These are phyloP conservation scores for Hemiscyllium ocellatum DNA, from an alignment of 2,113 vertebrate genomes.

Conservation along the genomic window DNA sequence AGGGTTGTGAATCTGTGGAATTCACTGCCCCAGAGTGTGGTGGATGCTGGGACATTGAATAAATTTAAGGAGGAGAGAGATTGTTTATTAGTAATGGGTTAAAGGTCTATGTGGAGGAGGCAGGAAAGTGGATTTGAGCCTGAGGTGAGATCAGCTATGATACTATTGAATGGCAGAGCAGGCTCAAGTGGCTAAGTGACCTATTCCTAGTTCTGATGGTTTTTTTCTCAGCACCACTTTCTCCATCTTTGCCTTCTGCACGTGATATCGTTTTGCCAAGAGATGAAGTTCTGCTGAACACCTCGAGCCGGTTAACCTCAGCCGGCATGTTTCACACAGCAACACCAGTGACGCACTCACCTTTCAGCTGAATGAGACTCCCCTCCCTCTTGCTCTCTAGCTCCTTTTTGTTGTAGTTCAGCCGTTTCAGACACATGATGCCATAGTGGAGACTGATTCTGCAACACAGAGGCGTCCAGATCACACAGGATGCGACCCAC, in stretches of 20 bases:
- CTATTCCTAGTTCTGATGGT: too few relatives aligned
- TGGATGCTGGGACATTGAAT: too few relatives aligned
- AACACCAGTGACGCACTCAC: slow-evolving; percentile 45
- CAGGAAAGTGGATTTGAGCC: too few relatives aligned
- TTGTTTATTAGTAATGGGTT: too few relatives aligned
- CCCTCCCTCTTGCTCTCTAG: slow-evolving; percentile 79
- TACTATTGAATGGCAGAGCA: too few relatives aligned
- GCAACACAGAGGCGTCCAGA: slow-evolving; percentile 34
- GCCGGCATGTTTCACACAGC: too few relatives aligned
- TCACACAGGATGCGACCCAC: not conserved
- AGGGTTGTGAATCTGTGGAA: too few relatives aligned
- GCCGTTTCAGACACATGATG: slow-evolving; percentile 87
- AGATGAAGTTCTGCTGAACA: not conserved
- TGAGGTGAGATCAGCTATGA: too few relatives aligned
- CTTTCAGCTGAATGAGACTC: slow-evolving; percentile 77
- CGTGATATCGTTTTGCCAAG: not conserved
- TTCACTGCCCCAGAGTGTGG: too few relatives aligned
- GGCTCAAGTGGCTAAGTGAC: too few relatives aligned
- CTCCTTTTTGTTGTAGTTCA: slow-evolving; percentile 88
- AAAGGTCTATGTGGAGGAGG: too few relatives aligned
- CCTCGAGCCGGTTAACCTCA: not conserved
- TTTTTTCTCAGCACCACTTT: not conserved
- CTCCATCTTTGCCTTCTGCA: not conserved
- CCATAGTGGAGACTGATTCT: slow-evolving; percentile 90
- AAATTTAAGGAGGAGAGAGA: too few relatives aligned